Conservation (phyloP, 2,888 invertebrate genomes). For the Gnatocerus cornutus region DNA sequence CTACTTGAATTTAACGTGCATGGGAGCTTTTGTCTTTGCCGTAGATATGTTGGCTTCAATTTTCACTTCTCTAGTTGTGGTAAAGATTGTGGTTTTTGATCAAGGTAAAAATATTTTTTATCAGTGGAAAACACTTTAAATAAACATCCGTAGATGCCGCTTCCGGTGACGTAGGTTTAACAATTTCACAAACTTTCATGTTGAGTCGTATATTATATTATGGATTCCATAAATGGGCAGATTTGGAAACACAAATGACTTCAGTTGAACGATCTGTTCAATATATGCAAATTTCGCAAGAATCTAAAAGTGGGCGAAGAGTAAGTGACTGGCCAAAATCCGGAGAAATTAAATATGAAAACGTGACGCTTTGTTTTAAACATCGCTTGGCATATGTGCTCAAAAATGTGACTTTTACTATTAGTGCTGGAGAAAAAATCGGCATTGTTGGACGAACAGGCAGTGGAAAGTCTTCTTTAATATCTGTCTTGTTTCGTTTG, state of each 20-base stretch:
- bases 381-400: slow-evolving; percentile 78
- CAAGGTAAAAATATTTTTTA: slow-evolving; percentile 23
- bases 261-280: slow-evolving; percentile 77
- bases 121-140: slow-evolving; percentile 71
- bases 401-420: slow-evolving; percentile 77
- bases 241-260: no score
- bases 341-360: slow-evolving; percentile 59
- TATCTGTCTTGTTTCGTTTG: background rate
- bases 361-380: slow-evolving; percentile 67
- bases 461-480: slow-evolving; percentile 10
- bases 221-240: no score
- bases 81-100: slow-evolving; percentile 37
- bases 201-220: no score
- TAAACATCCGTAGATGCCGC: no score
- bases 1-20: slow-evolving; percentile 48
- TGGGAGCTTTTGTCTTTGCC: slow-evolving; percentile 64
- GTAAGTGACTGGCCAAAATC: no score
- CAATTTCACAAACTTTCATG: no score
- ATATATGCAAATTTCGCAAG: slow-evolving; percentile 70
- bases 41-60: slow-evolving; percentile 11
- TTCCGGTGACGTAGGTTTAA: no score
- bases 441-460: slow-evolving; percentile 87
- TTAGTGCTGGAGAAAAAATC: slow-evolving; percentile 79
- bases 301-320: slow-evolving; percentile 63
- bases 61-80: slow-evolving; percentile 30